Evolutionary conservation across 2,113 vertebrate genomes (phyloP).

Genomic region (human (Homo sapiens)): DNA sequence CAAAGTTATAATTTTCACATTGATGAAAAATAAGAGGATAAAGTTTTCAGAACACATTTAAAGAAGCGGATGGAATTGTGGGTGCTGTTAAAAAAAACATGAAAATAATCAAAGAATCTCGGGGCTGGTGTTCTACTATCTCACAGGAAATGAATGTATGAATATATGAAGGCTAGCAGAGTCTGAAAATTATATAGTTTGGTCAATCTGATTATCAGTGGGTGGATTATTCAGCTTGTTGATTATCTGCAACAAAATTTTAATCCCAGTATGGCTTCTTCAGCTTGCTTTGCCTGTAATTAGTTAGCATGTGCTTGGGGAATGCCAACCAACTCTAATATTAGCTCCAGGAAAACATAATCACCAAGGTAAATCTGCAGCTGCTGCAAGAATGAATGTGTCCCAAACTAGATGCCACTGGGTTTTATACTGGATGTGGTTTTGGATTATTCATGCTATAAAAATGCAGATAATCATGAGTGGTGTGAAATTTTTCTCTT

Average conservation of each 20-base stretch:
- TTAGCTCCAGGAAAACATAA: constrained; percentile 71
- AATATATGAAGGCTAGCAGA: neutral
- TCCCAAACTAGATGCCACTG: constrained; percentile 36
- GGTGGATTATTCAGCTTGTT: constrained; percentile 63
- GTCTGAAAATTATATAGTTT: constrained; percentile 54
- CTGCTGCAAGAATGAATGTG: constrained; percentile 48
- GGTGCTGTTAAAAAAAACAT: constrained; percentile 4
- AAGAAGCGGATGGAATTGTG: constrained; percentile 34
- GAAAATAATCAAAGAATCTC: constrained; percentile 29
- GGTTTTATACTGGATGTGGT: constrained; percentile 52
- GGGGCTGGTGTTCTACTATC: neutral
- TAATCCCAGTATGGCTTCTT: constrained; percentile 52
- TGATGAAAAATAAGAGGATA: constrained; percentile 12
- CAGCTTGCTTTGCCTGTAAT: constrained; percentile 59
- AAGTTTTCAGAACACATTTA: constrained; percentile 28
- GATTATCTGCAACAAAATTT: constrained; percentile 65
- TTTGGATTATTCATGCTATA: constrained; percentile 38
- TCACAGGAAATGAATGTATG: neutral
- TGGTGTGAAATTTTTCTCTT: constrained; percentile 9
- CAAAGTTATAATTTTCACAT: constrained; percentile 52
- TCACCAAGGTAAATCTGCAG: constrained; percentile 69
- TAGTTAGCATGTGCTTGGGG: constrained; percentile 58
- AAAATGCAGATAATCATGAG: constrained; percentile 46
- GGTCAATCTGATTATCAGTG: constrained; percentile 63
- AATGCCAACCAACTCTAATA: constrained; percentile 65